These are phyloP conservation scores for Caretta caretta DNA, from an alignment of 2,113 vertebrate genomes.

Conservation along the genomic window DNA sequence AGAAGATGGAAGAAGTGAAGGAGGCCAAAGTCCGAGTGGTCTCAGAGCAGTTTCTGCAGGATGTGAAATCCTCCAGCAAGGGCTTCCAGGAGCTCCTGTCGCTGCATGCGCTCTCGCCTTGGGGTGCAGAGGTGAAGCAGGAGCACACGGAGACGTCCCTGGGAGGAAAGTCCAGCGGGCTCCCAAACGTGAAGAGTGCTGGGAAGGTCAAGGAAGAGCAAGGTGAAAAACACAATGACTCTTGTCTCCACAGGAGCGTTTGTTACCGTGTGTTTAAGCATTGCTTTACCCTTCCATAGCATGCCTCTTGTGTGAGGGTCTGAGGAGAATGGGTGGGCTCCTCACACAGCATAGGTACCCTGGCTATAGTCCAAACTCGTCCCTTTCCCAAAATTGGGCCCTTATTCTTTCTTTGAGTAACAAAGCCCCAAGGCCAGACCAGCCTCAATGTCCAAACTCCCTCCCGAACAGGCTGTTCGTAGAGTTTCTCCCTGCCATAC, in stretches of 20 bases:
- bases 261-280: not conserved
- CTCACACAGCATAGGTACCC: not conserved
- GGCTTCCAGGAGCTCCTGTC: constrained; percentile 89
- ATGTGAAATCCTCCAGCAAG: constrained; percentile 85
- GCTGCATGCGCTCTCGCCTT: constrained; percentile 89
- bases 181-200: constrained; percentile 83
- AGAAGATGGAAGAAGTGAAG: constrained; percentile 96
- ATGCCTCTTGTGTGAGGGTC: not conserved
- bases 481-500: not conserved
- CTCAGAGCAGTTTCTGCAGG: constrained; percentile 90
- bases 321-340: not conserved
- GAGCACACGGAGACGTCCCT: constrained; percentile 76
- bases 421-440: not conserved
- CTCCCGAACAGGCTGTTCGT: not conserved
- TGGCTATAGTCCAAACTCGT: not conserved
- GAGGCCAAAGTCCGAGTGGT: constrained; percentile 91
- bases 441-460: not conserved
- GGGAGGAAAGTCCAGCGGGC: constrained; percentile 83
- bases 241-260: not conserved
- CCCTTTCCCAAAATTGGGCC: not conserved
- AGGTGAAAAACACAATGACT: constrained; percentile 76
- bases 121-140: constrained; percentile 92
- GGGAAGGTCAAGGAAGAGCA: constrained; percentile 91
- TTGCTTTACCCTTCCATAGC: not conserved
- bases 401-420: not conserved